phyloP scores from a whole-genome alignment of 1,140 invertebrate species.

The Pogonognathellus flavescens region DNA sequence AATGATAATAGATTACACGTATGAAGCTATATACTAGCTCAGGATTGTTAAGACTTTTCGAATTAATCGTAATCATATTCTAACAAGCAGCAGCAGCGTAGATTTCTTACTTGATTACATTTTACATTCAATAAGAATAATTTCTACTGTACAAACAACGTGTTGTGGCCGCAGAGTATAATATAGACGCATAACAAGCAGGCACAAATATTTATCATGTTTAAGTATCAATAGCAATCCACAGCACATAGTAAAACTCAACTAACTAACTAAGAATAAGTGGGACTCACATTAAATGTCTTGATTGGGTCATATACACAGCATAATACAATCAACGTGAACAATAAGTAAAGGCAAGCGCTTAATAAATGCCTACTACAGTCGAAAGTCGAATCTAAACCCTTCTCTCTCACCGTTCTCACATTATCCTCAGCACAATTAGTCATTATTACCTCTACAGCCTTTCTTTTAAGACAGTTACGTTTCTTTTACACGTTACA shows the following conservation, averaged over 20 bases:
- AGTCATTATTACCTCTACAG: background rate
- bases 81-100: too few species aligned
- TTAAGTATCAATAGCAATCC: background rate
- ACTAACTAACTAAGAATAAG: too few species aligned
- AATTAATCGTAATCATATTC: too few species aligned
- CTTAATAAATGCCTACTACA: background rate
- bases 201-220: too few species aligned
- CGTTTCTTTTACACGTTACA: background rate
- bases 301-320: background rate
- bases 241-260: background rate
- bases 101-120: too few species aligned
- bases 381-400: background rate
- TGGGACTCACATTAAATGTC: background rate
- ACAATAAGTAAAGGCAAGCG: background rate
- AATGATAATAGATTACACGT: too few species aligned
- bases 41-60: too few species aligned
- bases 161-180: too few species aligned
- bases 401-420: conserved; percentile 1
- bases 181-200: too few species aligned
- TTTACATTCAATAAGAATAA: too few species aligned
- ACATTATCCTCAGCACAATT: conserved; percentile 25
- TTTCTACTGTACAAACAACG: too few species aligned
- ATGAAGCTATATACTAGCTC: too few species aligned
- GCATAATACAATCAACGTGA: background rate
- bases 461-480: background rate